These are phyloP conservation scores for Apostichopus leukothele DNA, from an alignment of 53 echinoderm and acorn worm genomes.

Conservation along the genomic window DNA sequence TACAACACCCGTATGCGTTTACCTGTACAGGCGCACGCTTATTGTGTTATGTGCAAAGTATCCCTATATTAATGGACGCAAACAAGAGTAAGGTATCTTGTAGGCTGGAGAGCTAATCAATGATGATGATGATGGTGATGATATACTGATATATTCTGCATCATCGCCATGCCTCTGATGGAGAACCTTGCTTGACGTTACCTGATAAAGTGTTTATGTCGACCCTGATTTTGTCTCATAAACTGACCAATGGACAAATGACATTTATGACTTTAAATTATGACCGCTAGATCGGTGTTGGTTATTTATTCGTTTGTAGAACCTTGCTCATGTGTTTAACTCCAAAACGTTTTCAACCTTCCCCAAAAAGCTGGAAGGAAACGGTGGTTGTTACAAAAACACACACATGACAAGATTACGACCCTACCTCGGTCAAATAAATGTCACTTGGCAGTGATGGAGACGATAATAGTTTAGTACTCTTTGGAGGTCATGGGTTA, in stretches of 20 bases:
- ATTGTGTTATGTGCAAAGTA: too few relatives aligned
- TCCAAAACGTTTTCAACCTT: neutral
- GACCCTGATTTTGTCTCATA: neutral
- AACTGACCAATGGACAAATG: slow-evolving; percentile 6
- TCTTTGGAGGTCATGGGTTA: slow-evolving; percentile 10
- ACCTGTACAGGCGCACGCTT: too few relatives aligned
- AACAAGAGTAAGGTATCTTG: too few relatives aligned
- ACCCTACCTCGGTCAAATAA: slow-evolving; percentile 30
- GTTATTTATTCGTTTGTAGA: neutral
- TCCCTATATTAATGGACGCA: too few relatives aligned
- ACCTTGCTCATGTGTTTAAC: neutral
- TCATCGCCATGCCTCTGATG: too few relatives aligned
- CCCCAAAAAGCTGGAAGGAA: neutral
- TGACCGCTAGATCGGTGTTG: neutral
- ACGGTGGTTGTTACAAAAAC: slow-evolving; percentile 28
- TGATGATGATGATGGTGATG: too few relatives aligned
- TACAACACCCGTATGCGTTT: neutral
- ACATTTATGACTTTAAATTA: slow-evolving; percentile 27
- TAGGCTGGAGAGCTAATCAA: too few relatives aligned
- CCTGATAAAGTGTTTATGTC: slow-evolving; percentile 8
- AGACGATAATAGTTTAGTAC: slow-evolving; percentile 1
- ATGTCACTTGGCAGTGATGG: slow-evolving; percentile 11
- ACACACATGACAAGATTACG: slow-evolving; percentile 22
- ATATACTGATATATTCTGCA: too few relatives aligned
- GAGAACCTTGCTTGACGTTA: neutral